Conservation (phyloP, 2,113 vertebrate genomes). For the Jacana jacana region DNA sequence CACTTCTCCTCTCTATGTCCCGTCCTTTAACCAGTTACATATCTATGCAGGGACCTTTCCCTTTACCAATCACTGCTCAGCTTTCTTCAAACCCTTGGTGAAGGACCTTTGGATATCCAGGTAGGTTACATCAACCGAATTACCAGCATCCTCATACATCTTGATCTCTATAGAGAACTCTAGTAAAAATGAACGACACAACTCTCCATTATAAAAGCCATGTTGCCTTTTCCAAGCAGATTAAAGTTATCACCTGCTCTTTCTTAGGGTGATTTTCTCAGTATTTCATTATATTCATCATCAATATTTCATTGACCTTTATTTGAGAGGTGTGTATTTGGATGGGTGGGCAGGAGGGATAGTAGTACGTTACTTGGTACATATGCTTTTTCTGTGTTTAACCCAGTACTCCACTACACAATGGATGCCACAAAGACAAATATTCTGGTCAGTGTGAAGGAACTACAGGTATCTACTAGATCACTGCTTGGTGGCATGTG, state of each 20-base stretch:
- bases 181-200: neutral
- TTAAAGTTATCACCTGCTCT: neutral
- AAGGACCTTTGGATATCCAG: neutral
- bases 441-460: neutral
- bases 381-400: neutral
- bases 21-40: neutral
- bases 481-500: neutral
- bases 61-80: neutral
- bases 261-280: neutral
- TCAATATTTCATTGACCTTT: no score
- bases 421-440: neutral
- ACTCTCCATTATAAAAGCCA: neutral
- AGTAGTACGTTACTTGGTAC: neutral
- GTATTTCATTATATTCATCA: no score
- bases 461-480: neutral
- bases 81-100: neutral
- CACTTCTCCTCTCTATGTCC: neutral
- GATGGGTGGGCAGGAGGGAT: neutral
- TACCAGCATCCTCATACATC: neutral
- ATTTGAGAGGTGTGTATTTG: neutral
- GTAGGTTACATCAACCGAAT: neutral
- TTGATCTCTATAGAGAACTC: neutral
- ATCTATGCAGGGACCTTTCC: neutral
- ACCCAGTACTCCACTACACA: neutral
- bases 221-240: neutral